phyloP scores from a whole-genome alignment of 2,113 vertebrate species.

The Aphyosemion australe region DNA sequence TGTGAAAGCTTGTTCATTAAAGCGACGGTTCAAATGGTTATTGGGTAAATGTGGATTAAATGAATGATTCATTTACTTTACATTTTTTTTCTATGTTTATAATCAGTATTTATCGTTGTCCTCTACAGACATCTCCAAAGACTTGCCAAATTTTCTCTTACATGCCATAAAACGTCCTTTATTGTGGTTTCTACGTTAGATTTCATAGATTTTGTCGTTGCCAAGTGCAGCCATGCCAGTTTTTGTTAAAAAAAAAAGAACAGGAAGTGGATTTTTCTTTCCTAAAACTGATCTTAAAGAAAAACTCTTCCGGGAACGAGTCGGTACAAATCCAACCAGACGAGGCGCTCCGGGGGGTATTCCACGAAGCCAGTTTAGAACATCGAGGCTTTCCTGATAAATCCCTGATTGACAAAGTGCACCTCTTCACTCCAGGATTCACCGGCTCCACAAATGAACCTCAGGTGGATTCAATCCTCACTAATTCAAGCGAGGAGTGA shows the following conservation, averaged over 20 bases:
- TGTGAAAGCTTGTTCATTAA: too few species aligned
- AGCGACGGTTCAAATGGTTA: too few species aligned
- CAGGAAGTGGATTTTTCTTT: neutral
- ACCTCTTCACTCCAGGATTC: too few species aligned
- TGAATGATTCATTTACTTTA: too few species aligned
- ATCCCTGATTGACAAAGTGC: too few species aligned
- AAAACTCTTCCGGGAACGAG: neutral
- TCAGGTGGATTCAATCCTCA: too few species aligned
- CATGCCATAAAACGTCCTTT: neutral
- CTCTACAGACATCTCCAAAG: neutral
- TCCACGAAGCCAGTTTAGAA: too few species aligned
- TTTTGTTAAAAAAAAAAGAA: neutral
- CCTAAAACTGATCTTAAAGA: neutral
- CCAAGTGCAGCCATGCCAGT: neutral
- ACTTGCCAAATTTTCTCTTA: neutral
- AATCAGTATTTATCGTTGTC: neutral
- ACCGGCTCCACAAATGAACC: too few species aligned
- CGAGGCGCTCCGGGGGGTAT: too few species aligned
- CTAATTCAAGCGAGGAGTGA: too few species aligned
- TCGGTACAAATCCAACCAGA: neutral
- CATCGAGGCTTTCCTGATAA: too few species aligned
- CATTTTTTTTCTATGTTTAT: neutral
- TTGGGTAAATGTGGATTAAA: too few species aligned
- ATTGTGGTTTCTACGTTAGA: neutral
- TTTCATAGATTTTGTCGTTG: neutral